Evolutionary conservation across 2,888 invertebrate genomes (phyloP).

Genomic region (Leptarthrus brevirostris): DNA sequence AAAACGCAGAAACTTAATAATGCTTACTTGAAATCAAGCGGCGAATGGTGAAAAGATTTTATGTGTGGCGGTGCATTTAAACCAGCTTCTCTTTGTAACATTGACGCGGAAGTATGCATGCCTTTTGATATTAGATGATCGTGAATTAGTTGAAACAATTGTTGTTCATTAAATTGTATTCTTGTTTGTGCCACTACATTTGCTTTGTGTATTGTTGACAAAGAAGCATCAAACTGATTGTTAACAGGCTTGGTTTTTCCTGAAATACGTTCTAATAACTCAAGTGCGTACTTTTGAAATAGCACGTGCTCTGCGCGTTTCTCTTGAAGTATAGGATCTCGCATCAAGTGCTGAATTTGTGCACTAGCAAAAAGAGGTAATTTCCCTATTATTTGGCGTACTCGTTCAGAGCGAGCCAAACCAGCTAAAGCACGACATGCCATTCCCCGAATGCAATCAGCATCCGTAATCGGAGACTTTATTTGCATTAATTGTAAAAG

Average conservation of each 20-base stretch:
- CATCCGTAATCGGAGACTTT: conserved; percentile 96
- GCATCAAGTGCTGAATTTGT: conserved; percentile 93
- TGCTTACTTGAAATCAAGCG: conserved; percentile 60
- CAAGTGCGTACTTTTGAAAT: conserved; percentile 94
- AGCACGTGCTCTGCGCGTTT: conserved; percentile 94
- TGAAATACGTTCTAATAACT: conserved; percentile 88
- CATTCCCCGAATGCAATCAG: conserved; percentile 91
- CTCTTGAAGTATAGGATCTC: conserved; percentile 96
- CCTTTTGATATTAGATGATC: conserved; percentile 86
- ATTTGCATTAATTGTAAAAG: conserved; percentile 88
- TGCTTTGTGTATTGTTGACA: conserved; percentile 90
- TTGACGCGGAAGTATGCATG: conserved; percentile 76
- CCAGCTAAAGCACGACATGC: conserved; percentile 95
- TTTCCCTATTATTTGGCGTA: conserved; percentile 94
- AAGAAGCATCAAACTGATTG: conserved; percentile 84
- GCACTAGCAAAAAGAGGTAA: conserved; percentile 93
- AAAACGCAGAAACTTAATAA: neutral
- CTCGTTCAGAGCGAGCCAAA: conserved; percentile 91
- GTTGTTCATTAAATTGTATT: conserved; percentile 93
- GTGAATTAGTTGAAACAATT: conserved; percentile 90
- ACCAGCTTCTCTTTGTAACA: conserved; percentile 81
- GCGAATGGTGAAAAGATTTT: conserved; percentile 65
- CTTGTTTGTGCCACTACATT: conserved; percentile 96
- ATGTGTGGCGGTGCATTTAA: conserved; percentile 68
- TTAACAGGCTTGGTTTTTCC: conserved; percentile 85